Conservation (phyloP, 2,797 vertebrate species). For the Rhynchotus rufescens region DNA sequence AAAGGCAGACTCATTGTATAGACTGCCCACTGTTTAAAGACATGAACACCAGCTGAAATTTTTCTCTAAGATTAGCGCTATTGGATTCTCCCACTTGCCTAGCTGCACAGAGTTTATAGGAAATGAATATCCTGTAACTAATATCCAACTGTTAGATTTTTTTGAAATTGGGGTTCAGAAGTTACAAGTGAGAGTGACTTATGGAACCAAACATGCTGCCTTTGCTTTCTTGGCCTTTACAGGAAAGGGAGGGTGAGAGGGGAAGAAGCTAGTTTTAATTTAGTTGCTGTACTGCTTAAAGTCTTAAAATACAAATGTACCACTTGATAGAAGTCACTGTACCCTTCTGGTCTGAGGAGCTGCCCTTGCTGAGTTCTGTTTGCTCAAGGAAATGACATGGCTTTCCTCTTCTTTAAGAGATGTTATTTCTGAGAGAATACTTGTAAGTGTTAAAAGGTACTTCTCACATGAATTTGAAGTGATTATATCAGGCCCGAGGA, state of each 20-base stretch:
- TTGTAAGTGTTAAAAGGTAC: not conserved
- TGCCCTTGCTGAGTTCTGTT: not conserved
- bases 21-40: not conserved
- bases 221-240: rapidly evolving
- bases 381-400: not conserved
- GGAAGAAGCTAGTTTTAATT: not conserved
- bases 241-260: not conserved
- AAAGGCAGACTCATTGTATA: not conserved
- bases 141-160: not conserved
- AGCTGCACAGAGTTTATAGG: not conserved
- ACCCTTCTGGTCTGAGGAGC: not conserved
- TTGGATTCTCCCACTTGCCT: not conserved
- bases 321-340: not conserved
- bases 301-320: not conserved
- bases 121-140: not conserved
- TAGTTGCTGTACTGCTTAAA: not conserved
- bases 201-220: not conserved
- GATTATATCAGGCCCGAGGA: not conserved
- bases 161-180: not conserved
- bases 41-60: not conserved
- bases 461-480: not conserved
- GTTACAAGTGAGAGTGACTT: not conserved
- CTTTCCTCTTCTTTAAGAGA: not conserved
- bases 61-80: not conserved
- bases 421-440: not conserved